Conservation (phyloP, 2,888 invertebrate species). For the Venusia cambrica region DNA sequence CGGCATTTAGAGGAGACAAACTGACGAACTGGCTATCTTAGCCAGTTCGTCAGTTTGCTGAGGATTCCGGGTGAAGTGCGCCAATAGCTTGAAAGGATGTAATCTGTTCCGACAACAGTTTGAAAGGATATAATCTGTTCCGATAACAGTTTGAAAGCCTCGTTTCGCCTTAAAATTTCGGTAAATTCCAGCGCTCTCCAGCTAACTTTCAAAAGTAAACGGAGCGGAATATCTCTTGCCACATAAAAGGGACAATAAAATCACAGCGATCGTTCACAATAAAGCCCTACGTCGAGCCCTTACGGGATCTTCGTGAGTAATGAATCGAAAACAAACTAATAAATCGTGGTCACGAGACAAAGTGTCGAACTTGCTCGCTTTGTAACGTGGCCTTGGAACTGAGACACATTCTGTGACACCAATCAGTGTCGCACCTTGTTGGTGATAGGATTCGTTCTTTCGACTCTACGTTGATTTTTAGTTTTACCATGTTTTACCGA, state of each 20-base stretch:
- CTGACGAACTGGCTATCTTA: too few species aligned
- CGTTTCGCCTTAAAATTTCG: conserved; percentile 8
- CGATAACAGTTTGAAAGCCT: too few species aligned
- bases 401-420: conserved; percentile 39
- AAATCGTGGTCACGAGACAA: conserved; percentile 52
- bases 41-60: too few species aligned
- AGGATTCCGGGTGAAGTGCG: too few species aligned
- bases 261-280: conserved; percentile 42
- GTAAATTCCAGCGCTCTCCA: conserved; percentile 8
- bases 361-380: conserved; percentile 40
- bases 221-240: conserved; percentile 24
- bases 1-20: too few species aligned
- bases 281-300: too few species aligned
- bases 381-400: conserved; percentile 29
- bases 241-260: conserved; percentile 52
- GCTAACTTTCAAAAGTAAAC: conserved; percentile 25
- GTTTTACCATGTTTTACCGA: neutral
- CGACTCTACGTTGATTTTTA: neutral
- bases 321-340: conserved; percentile 56
- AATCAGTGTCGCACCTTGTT: conserved; percentile 34
- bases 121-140: too few species aligned
- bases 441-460: neutral
- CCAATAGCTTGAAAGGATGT: too few species aligned
- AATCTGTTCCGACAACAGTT: too few species aligned
- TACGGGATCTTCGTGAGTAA: conserved; percentile 47